Evolutionary conservation across 2,888 invertebrate genomes (phyloP).

Genomic region (Melinopterus prodromus): DNA sequence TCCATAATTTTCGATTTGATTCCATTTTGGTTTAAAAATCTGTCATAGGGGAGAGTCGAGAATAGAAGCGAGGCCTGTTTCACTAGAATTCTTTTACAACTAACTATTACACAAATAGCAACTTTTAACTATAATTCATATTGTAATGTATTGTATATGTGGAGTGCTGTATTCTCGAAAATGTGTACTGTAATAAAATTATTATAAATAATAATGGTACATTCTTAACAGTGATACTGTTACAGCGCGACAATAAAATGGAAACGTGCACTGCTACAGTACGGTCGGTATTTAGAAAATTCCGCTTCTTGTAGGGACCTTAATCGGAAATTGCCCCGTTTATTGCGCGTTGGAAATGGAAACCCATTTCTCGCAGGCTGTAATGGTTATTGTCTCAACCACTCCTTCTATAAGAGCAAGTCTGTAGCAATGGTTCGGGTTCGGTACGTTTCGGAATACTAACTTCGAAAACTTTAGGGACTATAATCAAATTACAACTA

Average conservation of each 20-base stretch:
- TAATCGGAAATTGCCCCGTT: not conserved
- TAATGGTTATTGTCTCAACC: constrained; percentile 4
- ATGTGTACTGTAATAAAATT: no score
- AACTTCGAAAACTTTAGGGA: not conserved
- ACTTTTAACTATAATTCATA: no score
- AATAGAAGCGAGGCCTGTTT: no score
- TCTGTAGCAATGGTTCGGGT: not conserved
- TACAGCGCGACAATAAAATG: not conserved
- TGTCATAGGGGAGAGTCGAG: no score
- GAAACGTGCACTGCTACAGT: not conserved
- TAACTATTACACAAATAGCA: no score
- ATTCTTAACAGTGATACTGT: not conserved
- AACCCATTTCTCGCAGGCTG: not conserved
- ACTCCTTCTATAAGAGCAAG: not conserved
- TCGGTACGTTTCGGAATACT: not conserved
- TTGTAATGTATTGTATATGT: no score
- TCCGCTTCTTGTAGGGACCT: not conserved
- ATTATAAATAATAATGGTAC: not conserved
- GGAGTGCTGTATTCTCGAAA: no score
- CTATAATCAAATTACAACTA: not conserved
- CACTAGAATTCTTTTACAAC: no score
- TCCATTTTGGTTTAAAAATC: no score
- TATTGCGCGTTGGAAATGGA: not conserved
- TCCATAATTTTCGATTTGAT: no score
- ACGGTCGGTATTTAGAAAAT: not conserved